Evolutionary conservation across 2,888 invertebrate genomes (phyloP), one percentile per base, ranked within the genome.

Genomic region (Hirtodrosophila cameraria): DNA sequence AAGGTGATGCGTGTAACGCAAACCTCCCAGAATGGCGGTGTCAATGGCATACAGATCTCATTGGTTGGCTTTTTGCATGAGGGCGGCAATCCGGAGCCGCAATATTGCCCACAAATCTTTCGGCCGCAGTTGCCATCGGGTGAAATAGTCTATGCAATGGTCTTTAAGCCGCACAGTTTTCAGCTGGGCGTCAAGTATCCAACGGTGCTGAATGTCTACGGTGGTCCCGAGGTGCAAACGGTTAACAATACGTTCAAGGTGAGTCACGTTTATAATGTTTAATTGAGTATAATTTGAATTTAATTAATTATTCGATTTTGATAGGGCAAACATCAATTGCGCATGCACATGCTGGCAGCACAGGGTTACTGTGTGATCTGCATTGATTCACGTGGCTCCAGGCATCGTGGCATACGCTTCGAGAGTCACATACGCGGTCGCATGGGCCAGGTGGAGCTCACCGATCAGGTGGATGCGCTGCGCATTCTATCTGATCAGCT

Each of bases 201-300:
- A 0, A 97, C 98, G 11, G 95, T 99, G 61, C 93, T 99, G 43
- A 97, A 98, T 91, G 97, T 99, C 49, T 99, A 99, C 90, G 99
- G 98, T 2, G 99, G 99, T 0, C 99, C 99, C 0, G 98, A 99
- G 90, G 98, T 99, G 41, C 99, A 99, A 92, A 94, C 98, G 30
- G 99, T 99, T 61, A 96, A 97, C 50, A 99, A 99, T 91, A 96
- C 96, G 4, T 98, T 97, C 88, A 97, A 97, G 93, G 97, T 97
- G 87, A 90, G 35, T 6, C 11, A 25, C 28, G 23, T 45, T 8
- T 11, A 7, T 15, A n/a, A n/a, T n/a, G n/a, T n/a, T n/a, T n/a
- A n/a, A n/a, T n/a, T n/a, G n/a, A n/a, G n/a, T n/a, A n/a, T n/a
- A n/a, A n/a, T n/a, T n/a, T n/a, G n/a, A n/a, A n/a, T n/a, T n/a